Evolutionary conservation across 2,888 invertebrate species (phyloP), one percentile per base, ranked within the genome.

Genomic region (Ashinkailepas kermadecensis): DNA sequence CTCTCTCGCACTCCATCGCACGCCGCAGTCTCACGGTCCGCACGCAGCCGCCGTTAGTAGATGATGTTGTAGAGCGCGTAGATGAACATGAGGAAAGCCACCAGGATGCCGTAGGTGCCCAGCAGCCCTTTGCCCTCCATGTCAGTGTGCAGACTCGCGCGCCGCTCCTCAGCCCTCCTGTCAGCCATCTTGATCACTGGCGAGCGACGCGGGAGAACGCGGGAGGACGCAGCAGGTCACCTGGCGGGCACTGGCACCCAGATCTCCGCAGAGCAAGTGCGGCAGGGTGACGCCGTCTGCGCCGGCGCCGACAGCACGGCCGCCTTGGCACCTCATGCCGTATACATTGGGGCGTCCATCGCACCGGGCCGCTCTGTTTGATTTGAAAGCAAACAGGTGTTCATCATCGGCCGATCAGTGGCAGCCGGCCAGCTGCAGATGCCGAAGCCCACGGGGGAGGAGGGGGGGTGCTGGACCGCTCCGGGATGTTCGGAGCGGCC

Each of bases 21-120:
- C 62, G 65, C 23, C n/a, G 65, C 65, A 65, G n/a, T 12, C 65
- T n/a, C 65, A 23, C 65, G 25, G 54, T n/a, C 54, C 12, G 23
- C 9, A 11, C 70, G 15, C 21, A 6, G 74, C 56, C 54, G 0
- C n/a, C 21, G 21, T 74, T 56, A 82, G 80, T 81, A 80, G 81
- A 81, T 80, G 64, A 80, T 65, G 64, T 83, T 81, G 67, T 82
- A 65, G 25, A 83, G 21, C 39, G 82, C 18, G 81, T 83, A 83
- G 59, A 83, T 64, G 67, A 82, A 79, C 21, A 83, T 25, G 13
- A 83, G 81, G 81, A 82, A 83, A 58, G 81, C n/a, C 74, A 82
- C 78, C 80, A 83, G 57, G 58, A 83, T 83, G 81, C 62, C 80
- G 74, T 82, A 83, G 59, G 83, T 83, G 81, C 80, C 82, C 25